Percentiles rank a stretch among this genome's conserved stretches.
phyloP scores from a whole-genome alignment of 2,888 invertebrate genomes.

The Orthosia gracilis region DNA sequence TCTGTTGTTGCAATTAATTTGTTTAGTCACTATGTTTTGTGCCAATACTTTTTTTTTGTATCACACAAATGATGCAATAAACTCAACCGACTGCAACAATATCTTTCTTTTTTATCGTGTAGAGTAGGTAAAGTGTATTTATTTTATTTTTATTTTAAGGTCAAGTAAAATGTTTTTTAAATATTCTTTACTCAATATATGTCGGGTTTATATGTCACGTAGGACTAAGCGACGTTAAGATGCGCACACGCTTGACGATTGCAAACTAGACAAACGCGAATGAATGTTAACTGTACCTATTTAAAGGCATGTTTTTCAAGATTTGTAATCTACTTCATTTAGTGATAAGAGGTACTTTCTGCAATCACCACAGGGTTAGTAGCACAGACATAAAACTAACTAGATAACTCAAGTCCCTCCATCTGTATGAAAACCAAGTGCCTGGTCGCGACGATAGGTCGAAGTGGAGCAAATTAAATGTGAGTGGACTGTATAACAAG shows the following conservation, averaged over 20 bases:
- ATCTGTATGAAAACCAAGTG: too few relatives aligned
- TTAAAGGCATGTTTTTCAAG: not conserved
- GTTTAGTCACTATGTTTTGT: conserved; percentile 8
- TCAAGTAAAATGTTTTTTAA: not conserved
- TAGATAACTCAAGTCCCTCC: too few relatives aligned
- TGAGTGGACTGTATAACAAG: too few relatives aligned
- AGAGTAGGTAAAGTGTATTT: too few relatives aligned
- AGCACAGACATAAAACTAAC: too few relatives aligned
- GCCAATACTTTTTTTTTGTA: conserved; percentile 20
- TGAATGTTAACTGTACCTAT: not conserved
- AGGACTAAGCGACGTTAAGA: not conserved
- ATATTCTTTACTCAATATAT: not conserved
- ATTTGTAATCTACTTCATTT: not conserved
- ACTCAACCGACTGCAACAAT: conserved; percentile 1
- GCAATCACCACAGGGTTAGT: not conserved
- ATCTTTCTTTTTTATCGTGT: conserved; percentile 5
- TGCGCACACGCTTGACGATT: not conserved
- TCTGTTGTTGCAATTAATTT: conserved; percentile 5
- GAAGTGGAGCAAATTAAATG: too few relatives aligned
- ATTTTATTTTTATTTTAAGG: not conserved
- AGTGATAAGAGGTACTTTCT: not conserved
- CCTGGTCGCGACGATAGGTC: too few relatives aligned
- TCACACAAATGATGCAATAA: conserved; percentile 18
- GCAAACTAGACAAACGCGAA: not conserved
- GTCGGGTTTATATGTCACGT: not conserved